Conservation (phyloP, 2,113 vertebrate species). For the Geothlypis trichas region DNA sequence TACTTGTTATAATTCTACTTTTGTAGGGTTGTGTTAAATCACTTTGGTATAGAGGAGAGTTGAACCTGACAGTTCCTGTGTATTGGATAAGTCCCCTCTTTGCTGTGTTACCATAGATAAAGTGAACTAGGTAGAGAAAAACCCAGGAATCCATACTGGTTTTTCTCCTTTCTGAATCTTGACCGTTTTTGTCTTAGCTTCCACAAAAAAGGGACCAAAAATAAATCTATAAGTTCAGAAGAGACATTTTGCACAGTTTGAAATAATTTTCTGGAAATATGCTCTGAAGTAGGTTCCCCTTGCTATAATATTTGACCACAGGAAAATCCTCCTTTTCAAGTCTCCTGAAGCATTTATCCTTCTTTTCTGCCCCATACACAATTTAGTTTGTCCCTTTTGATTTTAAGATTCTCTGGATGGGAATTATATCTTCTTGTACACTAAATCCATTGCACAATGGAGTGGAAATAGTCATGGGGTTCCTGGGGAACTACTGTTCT, state of each 20-base stretch:
- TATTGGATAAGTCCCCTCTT: not conserved
- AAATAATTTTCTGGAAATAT: constrained; percentile 18
- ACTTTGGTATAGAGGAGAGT: not conserved
- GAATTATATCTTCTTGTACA: not conserved
- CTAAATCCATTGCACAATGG: not conserved
- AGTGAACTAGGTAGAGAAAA: not conserved
- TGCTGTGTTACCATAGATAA: not conserved
- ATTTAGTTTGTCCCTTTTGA: not conserved
- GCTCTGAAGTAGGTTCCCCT: not conserved
- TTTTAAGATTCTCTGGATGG: not conserved
- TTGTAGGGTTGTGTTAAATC: not conserved
- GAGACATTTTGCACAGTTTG: not conserved
- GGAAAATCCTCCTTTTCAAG: not conserved
- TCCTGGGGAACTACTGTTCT: not conserved
- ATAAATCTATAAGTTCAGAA: not conserved
- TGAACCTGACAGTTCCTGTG: not conserved
- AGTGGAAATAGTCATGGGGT: not conserved
- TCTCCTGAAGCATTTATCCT: not conserved
- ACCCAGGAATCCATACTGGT: not conserved
- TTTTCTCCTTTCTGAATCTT: not conserved
- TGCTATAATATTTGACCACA: not conserved
- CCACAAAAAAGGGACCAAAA: not conserved
- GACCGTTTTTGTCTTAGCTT: not conserved
- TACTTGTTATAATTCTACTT: not conserved
- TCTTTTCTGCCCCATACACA: not conserved